These are phyloP conservation scores for Perccottus glenii DNA, from an alignment of 2,113 vertebrate species.

Conservation along the genomic window DNA sequence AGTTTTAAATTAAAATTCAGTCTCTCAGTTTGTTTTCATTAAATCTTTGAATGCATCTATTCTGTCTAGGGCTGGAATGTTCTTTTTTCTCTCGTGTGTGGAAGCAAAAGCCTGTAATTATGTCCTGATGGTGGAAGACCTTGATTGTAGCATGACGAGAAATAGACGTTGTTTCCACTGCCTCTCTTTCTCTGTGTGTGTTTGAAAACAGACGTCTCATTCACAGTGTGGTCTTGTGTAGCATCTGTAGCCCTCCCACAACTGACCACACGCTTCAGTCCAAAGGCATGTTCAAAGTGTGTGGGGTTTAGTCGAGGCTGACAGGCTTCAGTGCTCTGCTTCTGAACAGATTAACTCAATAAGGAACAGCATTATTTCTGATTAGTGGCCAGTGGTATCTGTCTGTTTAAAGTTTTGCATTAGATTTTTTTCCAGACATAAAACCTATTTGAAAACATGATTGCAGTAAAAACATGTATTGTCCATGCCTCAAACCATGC, in stretches of 20 bases:
- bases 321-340: constrained; percentile 10
- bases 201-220: constrained; percentile 36
- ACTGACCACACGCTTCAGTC: constrained; percentile 12
- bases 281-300: not conserved
- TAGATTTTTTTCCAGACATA: too few species aligned
- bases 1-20: not conserved
- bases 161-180: constrained; percentile 31
- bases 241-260: not conserved
- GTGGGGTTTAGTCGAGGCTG: constrained; percentile 8
- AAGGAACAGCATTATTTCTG: constrained; percentile 4
- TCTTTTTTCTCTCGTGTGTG: not conserved
- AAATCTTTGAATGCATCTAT: constrained; percentile 16
- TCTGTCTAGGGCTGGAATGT: constrained; percentile 11
- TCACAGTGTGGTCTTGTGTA: constrained; percentile 19
- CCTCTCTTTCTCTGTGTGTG: not conserved
- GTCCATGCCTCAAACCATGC: too few species aligned
- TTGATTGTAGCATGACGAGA: constrained; percentile 27
- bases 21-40: constrained; percentile 34
- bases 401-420: not conserved
- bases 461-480: too few species aligned
- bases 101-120: constrained; percentile 25
- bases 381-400: not conserved
- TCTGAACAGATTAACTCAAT: constrained; percentile 2
- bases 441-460: too few species aligned
- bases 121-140: constrained; percentile 32